Percentiles rank a stretch among this genome's conserved stretches.
Conservation (phyloP, 1,140 invertebrate genomes). For the Dendrolimus punctatus region DNA sequence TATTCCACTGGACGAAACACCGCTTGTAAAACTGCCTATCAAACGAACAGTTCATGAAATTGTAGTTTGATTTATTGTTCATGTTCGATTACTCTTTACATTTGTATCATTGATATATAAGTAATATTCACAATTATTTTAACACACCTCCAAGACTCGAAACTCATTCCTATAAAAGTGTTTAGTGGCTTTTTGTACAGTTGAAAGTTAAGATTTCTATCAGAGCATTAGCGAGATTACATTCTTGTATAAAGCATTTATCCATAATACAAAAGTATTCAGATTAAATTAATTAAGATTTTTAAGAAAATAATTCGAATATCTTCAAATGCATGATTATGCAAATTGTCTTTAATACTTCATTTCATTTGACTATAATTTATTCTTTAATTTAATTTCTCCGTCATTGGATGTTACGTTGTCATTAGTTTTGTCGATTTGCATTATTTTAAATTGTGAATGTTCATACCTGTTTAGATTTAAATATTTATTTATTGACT, state of each 20-base stretch:
- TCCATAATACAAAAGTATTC: slow-evolving; percentile 16
- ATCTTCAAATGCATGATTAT: slow-evolving; percentile 31
- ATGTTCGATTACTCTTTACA: too few relatives aligned
- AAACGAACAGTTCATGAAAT: slow-evolving; percentile 3
- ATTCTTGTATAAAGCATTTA: too few relatives aligned
- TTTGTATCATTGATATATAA: too few relatives aligned
- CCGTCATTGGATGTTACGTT: slow-evolving; percentile 17
- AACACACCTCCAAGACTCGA: too few relatives aligned
- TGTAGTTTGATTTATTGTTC: too few relatives aligned
- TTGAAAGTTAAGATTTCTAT: too few relatives aligned
- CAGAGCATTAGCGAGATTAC: too few relatives aligned
- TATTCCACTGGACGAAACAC: neutral
- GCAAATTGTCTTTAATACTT: slow-evolving; percentile 37
- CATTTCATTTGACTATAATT: slow-evolving; percentile 36
- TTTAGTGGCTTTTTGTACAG: too few relatives aligned
- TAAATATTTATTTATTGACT: slow-evolving; percentile 1
- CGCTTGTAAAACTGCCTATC: slow-evolving; percentile 5
- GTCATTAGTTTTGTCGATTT: slow-evolving; percentile 24
- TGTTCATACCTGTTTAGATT: neutral
- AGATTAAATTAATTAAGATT: slow-evolving; percentile 13
- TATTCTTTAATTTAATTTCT: slow-evolving; percentile 35
- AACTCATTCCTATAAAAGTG: too few relatives aligned
- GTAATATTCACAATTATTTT: too few relatives aligned
- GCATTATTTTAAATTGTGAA: slow-evolving; percentile 25
- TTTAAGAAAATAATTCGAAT: slow-evolving; percentile 32